Conservation (phyloP, 2,888 invertebrate genomes). For the Drosophila koepferae region DNA sequence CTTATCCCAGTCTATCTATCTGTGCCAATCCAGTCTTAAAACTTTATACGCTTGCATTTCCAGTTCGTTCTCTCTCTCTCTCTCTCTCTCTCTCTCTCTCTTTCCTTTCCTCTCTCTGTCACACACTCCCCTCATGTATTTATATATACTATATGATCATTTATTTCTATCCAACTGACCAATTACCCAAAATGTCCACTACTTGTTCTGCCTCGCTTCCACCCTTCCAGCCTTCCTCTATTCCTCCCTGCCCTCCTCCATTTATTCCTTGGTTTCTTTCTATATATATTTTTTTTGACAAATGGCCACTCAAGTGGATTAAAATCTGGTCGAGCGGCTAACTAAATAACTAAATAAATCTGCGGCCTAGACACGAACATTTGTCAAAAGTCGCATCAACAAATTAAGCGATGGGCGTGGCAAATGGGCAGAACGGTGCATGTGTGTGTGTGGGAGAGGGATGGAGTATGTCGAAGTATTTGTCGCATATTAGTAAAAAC, state of each 20-base stretch:
- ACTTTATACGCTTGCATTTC: background rate
- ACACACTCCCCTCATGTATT: background rate
- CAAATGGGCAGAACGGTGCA: background rate
- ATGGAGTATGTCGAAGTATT: conserved; percentile 8
- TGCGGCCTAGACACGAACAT: conserved; percentile 56
- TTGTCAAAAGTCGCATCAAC: conserved; percentile 50
- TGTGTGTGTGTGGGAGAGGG: background rate
- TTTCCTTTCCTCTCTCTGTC: background rate
- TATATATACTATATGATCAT: background rate
- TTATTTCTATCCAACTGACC: conserved; percentile 1
- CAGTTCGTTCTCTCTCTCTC: background rate
- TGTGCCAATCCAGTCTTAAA: background rate
- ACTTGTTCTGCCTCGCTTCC: background rate
- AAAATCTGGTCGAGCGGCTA: conserved; percentile 60
- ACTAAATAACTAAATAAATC: conserved; percentile 72
- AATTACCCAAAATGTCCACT: background rate
- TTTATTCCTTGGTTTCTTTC: background rate
- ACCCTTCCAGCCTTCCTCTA: conserved; percentile 37
- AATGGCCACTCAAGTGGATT: conserved; percentile 85
- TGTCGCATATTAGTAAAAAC: conserved; percentile 52
- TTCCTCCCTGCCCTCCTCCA: conserved; percentile 34
- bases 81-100: background rate
- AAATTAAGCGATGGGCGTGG: conserved; percentile 3
- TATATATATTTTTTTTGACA: conserved; percentile 63
- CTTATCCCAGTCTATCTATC: background rate